Evolutionary conservation across 2,888 invertebrate genomes (phyloP).

Genomic region (Eupithecia exiguata): DNA sequence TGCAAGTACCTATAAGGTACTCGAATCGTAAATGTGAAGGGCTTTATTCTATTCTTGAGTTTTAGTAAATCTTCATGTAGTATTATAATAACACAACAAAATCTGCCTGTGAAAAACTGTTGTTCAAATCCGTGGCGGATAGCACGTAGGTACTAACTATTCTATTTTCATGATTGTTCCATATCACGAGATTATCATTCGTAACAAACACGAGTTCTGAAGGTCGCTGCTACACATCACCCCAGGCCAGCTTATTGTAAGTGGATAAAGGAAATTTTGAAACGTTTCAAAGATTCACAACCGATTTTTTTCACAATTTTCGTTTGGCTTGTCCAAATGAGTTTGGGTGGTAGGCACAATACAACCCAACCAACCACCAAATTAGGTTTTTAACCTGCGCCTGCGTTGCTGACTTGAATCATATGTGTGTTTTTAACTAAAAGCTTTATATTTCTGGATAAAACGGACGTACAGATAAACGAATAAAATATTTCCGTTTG

Average conservation of each 20-base stretch:
- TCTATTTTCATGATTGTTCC: slow-evolving; percentile 41
- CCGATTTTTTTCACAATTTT: neutral
- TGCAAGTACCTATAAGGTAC: neutral
- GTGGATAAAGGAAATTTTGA: neutral
- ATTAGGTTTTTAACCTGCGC: neutral
- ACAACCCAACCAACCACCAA: neutral
- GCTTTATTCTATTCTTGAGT: neutral
- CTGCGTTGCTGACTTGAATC: neutral
- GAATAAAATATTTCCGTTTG: slow-evolving; percentile 54
- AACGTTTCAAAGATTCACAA: neutral
- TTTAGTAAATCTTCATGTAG: neutral
- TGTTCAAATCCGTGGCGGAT: slow-evolving; percentile 21
- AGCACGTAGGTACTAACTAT: slow-evolving; percentile 31
- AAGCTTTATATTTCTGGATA: slow-evolving; percentile 29
- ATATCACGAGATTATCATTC: slow-evolving; percentile 43
- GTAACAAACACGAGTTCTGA: slow-evolving; percentile 40
- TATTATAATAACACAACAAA: neutral
- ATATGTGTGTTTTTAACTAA: slow-evolving; percentile 20
- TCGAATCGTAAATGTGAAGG: neutral
- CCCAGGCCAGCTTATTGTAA: neutral
- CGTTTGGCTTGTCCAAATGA: neutral
- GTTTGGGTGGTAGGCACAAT: neutral
- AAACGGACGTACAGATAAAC: slow-evolving; percentile 29
- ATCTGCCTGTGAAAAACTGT: slow-evolving; percentile 11
- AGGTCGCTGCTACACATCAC: slow-evolving; percentile 37